A percentile compares a stretch with the other conserved stretches of the same genome.
Evolutionary conservation across 2,888 invertebrate genomes (phyloP).

Genomic region (Zygogramma bicolorata): DNA sequence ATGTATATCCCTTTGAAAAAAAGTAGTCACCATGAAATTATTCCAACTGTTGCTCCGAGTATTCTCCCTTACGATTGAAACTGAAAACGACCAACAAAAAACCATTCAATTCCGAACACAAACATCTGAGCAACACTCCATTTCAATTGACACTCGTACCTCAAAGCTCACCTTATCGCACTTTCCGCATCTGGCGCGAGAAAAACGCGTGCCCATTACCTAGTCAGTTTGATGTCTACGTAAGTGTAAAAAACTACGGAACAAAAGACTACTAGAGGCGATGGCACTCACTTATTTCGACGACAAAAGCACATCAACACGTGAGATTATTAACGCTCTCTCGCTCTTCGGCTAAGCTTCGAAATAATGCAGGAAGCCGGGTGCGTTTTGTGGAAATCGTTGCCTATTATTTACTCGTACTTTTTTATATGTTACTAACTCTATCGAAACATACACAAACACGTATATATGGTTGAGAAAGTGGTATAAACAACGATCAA

Average conservation of each 20-base stretch:
- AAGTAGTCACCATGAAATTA: background rate
- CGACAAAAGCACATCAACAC: slow-evolving; percentile 47
- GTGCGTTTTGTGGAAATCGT: background rate
- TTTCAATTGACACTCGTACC: background rate
- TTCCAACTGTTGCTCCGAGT: no score
- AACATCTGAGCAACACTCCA: background rate
- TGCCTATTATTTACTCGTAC: background rate
- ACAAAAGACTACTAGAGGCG: slow-evolving; percentile 45
- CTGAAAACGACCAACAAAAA: background rate
- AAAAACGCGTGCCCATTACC: slow-evolving; percentile 9
- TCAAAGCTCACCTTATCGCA: slow-evolving; percentile 5
- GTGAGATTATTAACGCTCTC: slow-evolving; percentile 39
- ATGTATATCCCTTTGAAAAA: background rate
- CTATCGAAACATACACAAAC: no score
- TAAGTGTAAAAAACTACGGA: slow-evolving; percentile 37
- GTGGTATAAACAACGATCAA: no score
- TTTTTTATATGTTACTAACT: background rate
- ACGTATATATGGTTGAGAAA: no score
- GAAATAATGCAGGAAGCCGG: background rate
- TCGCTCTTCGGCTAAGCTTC: slow-evolving; percentile 16
- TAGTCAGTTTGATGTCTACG: slow-evolving; percentile 41
- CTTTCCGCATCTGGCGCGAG: background rate
- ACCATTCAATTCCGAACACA: background rate
- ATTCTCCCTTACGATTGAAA: background rate
- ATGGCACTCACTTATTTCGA: slow-evolving; percentile 47